Base-by-base conservation (phyloP, 2,888 invertebrate species). In the Sminthurides aquaticus region DNA sequence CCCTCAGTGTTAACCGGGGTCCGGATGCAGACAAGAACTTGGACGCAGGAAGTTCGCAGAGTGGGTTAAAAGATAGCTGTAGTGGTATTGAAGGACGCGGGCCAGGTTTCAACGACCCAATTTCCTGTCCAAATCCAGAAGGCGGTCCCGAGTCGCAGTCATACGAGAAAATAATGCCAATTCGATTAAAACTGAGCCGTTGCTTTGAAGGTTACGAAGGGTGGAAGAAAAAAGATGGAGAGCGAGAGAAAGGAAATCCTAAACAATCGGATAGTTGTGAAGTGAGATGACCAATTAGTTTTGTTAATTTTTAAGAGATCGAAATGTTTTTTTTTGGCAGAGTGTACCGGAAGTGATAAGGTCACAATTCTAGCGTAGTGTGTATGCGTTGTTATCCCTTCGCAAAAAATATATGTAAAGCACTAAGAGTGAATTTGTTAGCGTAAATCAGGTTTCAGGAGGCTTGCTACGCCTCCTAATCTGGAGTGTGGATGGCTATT, bases 151-250 rank as follows among this genome's bases (percentile, higher is more conserved):
- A 43, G 62, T n/a, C 25, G 22, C 64, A 65, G 43, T 52, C 49
- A 18, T 28, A 34, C 18, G 71, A 68, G 49, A 71, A 72, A 61
- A 69, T 75, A 25, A 87, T 87, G 43, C 91, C 91, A 18, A 88
- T 92, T 72, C 85, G 89, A 72, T 84, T 92, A 81, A 92, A 92
- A 83, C 78, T 92, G 72, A 85, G 90, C 59, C 85, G 91, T 71
- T 88, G 87, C 76, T 86, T 88, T 68, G 87, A 89, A 76, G 91
- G 91, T 70, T 87, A 82, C 73, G 69, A 70, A 18, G 80, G 81
- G 69, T 79, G 81, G 68, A 81, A 81, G 52, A 71, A 69, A 62
- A 69, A 67, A 52, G 67, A 69, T 24, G 64, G 59, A 8, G 65
- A 67, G 26, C 62, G 61, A 49, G 71, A 73, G 11, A 65, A 66